A percentile compares a stretch with the other conserved stretches of the same genome.
These are phyloP conservation scores for Koerneria pararmatus DNA, from an alignment of 2,888 invertebrate species.

Conservation along the genomic window DNA sequence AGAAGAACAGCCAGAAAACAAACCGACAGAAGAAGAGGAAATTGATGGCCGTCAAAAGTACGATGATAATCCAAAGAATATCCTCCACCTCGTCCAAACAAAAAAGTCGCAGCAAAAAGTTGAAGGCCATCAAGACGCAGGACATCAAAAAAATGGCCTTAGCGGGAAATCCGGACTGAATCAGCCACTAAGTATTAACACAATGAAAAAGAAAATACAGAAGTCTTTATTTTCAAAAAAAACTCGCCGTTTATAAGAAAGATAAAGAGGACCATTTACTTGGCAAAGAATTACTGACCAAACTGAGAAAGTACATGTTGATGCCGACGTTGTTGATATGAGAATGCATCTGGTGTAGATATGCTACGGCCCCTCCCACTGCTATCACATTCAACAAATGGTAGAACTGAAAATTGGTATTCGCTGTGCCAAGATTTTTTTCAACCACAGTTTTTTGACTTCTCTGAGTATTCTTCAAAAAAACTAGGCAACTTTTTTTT, in stretches of 20 bases:
- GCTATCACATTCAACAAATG: conserved; percentile 71
- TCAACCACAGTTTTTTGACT: too few species aligned
- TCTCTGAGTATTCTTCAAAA: too few species aligned
- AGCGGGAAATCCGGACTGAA: conserved; percentile 80
- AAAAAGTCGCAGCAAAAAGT: conserved; percentile 78
- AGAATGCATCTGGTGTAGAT: conserved; percentile 45
- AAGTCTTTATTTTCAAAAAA: background rate
- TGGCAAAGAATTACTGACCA: conserved; percentile 68
- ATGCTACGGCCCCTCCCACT: conserved; percentile 75
- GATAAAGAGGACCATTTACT: background rate
- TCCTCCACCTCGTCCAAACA: conserved; percentile 85
- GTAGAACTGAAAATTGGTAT: conserved; percentile 35
- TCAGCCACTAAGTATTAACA: too few species aligned
- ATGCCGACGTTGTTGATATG: conserved; percentile 76
- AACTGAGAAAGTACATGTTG: conserved; percentile 88
- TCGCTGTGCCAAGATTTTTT: too few species aligned
- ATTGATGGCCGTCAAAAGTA: conserved; percentile 91
- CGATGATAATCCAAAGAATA: conserved; percentile 84
- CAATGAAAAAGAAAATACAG: background rate
- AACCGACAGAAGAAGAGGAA: conserved; percentile 94
- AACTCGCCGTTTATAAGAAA: background rate
- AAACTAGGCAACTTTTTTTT: too few species aligned
- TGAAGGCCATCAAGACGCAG: conserved; percentile 79
- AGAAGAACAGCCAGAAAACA: conserved; percentile 29
- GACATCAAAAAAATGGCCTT: conserved; percentile 90